These are phyloP conservation scores for Belgica antarctica DNA, from an alignment of 2,888 invertebrate species.

Conservation along the genomic window DNA sequence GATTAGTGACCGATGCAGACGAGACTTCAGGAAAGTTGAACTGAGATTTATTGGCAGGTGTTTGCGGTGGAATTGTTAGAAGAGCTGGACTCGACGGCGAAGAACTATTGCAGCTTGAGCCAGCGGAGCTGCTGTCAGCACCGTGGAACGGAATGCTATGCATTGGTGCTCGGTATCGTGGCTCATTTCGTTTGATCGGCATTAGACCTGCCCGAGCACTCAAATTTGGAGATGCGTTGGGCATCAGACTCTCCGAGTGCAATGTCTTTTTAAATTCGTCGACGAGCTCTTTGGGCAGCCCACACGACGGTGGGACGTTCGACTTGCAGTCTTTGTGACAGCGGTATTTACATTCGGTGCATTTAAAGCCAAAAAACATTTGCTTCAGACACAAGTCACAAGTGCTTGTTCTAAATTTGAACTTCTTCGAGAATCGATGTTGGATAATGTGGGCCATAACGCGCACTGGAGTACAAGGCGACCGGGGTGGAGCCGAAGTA, in stretches of 20 bases:
- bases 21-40: conserved; percentile 55
- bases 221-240: conserved; percentile 53
- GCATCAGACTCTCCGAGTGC: conserved; percentile 59
- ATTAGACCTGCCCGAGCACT: background rate
- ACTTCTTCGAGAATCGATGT: conserved; percentile 84
- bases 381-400: conserved; percentile 89
- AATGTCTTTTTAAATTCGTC: conserved; percentile 76
- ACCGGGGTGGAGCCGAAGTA: conserved; percentile 57
- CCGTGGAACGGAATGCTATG: conserved; percentile 51
- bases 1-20: conserved; percentile 47
- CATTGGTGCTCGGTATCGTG: conserved; percentile 18
- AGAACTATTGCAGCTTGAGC: conserved; percentile 94
- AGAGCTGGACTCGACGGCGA: conserved; percentile 92
- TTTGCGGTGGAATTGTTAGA: conserved; percentile 54
- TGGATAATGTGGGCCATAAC: conserved; percentile 87
- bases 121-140: conserved; percentile 87
- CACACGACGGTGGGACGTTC: conserved; percentile 90
- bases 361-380: conserved; percentile 83
- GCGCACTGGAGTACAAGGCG: conserved; percentile 73
- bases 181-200: conserved; percentile 19
- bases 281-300: conserved; percentile 80
- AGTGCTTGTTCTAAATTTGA: conserved; percentile 82
- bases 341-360: conserved; percentile 91
- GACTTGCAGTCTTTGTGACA: conserved; percentile 76
- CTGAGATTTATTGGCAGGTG: conserved; percentile 54